Base-by-base conservation (phyloP, 2,888 invertebrate species). In the Trisateles emortualis region DNA sequence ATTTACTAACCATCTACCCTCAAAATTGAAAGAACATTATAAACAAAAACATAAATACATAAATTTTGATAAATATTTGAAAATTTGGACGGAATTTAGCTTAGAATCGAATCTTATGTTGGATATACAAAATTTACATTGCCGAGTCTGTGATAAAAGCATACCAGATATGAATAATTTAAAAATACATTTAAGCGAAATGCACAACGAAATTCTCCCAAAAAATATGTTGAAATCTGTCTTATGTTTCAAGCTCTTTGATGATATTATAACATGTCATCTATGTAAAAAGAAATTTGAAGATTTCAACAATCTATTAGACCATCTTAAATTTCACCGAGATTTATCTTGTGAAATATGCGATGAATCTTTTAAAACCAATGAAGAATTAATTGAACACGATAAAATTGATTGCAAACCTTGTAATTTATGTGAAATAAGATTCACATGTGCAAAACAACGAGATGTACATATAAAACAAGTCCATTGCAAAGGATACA, bases 291-390 rank as follows among this genome's bases (percentile, higher is more conserved):
- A 63, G 33, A 46, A 55, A 0, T 81, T 72, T 26, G 59, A 64
- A 10, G 71, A 67, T 0, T 78, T 81, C 22, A 70, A 74, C 0
- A 70, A 72, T 38, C 58, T 83, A 0, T 30, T 82, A 4, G 64
- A 75, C 0, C 84, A 84, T 36, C 70, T 73, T 0, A 72, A 77
- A 40, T 75, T 69, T 22, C 62, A 68, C 1, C 79, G 3, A 35
- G 38, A 35, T 26, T 19, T 32, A 1, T 32, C 13, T 39, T 53
- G 52, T 32, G 17, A 32, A 24, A 32, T 4, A 2, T 53, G 53
- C 22, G 24, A 14, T 1, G 39, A 22, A 17, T 17, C 11, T 10
- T 51, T 13, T 33, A 33, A 8, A 13, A 26, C 36, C 11, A 2
- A 43, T 10, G 14, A 22, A 38, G 48, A 48, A 2, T 43, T 39